These are phyloP conservation scores for Neolamprologus toae DNA, from an alignment of 2,113 vertebrate species.

Conservation along the genomic window DNA sequence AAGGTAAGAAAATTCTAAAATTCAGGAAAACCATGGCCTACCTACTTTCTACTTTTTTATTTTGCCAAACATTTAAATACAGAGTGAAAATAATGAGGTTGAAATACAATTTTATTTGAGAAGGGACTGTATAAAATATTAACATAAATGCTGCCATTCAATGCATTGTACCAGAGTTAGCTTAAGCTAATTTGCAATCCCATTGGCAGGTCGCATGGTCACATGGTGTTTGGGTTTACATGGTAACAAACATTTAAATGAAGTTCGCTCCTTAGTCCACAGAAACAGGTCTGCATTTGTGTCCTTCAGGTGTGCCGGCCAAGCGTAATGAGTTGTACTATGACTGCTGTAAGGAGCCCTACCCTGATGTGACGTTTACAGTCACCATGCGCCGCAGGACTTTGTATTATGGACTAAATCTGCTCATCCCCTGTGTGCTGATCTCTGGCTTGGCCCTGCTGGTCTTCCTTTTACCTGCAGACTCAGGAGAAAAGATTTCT, in stretches of 20 bases:
- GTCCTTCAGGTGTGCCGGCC: conserved; percentile 74
- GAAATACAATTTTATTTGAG: background rate
- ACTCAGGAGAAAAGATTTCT: conserved; percentile 74
- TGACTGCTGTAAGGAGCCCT: conserved; percentile 84
- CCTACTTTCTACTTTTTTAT: background rate
- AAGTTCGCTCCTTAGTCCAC: background rate
- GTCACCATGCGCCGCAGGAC: conserved; percentile 82
- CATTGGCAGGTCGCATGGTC: background rate
- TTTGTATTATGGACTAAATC: conserved; percentile 82
- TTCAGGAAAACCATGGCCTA: background rate
- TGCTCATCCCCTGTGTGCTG: conserved; percentile 82
- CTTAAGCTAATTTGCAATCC: background rate
- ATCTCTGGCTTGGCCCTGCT: conserved; percentile 82
- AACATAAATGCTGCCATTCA: background rate
- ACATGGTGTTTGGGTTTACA: background rate
- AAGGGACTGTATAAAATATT: background rate
- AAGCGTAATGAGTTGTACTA: conserved; percentile 84
- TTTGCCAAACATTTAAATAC: background rate
- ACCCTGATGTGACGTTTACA: conserved; percentile 83
- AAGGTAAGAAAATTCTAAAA: background rate
- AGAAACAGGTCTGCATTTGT: background rate
- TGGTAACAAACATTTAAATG: background rate
- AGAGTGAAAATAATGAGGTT: background rate
- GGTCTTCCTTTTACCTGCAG: conserved; percentile 81
- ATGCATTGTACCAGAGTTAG: background rate